Evolutionary conservation across 1,140 invertebrate genomes (phyloP).

Genomic region (Augochlora pura): DNA sequence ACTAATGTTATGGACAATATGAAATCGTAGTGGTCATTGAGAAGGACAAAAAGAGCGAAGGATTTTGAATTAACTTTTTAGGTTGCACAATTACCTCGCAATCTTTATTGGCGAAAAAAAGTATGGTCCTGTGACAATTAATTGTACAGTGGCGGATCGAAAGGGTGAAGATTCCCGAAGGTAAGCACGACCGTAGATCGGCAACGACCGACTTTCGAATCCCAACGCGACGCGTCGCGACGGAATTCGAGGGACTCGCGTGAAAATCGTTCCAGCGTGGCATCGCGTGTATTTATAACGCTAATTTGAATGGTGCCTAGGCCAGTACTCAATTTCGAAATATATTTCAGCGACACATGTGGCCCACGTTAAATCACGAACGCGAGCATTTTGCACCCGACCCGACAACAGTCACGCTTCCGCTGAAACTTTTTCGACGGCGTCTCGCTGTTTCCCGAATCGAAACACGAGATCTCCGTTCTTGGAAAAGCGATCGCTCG

Average conservation of each 20-base stretch:
- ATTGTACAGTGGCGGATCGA: no score
- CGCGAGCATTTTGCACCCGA: conserved; percentile 33
- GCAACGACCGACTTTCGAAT: neutral
- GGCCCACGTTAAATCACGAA: conserved; percentile 38
- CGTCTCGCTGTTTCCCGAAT: no score
- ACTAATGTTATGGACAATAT: no score
- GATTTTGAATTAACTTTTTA: no score
- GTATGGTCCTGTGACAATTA: no score
- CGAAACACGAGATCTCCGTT: neutral
- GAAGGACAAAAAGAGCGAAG: no score
- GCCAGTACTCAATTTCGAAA: conserved; percentile 42
- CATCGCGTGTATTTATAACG: conserved; percentile 32
- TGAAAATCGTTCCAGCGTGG: conserved; percentile 5
- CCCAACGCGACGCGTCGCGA: neutral
- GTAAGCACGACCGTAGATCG: no score
- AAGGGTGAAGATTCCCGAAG: no score
- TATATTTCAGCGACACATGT: conserved; percentile 42
- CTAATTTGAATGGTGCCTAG: conserved; percentile 45
- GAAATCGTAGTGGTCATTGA: no score
- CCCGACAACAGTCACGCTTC: conserved; percentile 11
- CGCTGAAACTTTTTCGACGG: neutral
- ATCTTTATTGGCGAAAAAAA: no score
- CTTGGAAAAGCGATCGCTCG: neutral
- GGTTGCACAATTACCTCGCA: no score
- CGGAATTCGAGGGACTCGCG: neutral